Conservation (phyloP, 1,140 invertebrate species). For the Lasioglossum baleicum region DNA sequence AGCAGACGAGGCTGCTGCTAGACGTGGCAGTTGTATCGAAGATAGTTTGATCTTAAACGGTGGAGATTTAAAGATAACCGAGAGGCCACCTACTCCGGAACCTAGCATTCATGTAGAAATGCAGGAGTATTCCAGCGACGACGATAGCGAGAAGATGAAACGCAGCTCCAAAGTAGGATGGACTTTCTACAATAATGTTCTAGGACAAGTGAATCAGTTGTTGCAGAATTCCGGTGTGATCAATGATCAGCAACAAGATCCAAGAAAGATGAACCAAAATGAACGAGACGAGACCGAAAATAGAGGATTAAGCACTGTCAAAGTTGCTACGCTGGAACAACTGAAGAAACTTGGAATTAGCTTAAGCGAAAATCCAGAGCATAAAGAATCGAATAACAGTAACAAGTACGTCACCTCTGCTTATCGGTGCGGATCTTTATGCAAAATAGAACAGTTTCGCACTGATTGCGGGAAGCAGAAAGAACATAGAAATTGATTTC, state of each 20-base stretch:
- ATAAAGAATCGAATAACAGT: conserved; percentile 55
- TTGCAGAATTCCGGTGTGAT: conserved; percentile 72
- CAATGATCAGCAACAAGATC: conserved; percentile 42
- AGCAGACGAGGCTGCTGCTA: not conserved
- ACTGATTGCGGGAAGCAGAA: no score
- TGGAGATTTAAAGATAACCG: conserved; percentile 80
- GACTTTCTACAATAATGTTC: conserved; percentile 85
- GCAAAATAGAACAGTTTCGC: no score
- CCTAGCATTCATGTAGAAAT: conserved; percentile 83
- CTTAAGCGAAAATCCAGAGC: conserved; percentile 69
- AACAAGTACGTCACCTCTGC: conserved; percentile 51
- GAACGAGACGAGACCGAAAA: conserved; percentile 60
- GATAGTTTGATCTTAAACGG: conserved; percentile 80
- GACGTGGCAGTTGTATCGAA: conserved; percentile 61
- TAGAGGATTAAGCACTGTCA: conserved; percentile 73
- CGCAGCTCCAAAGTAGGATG: conserved; percentile 82
- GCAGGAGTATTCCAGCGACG: conserved; percentile 81
- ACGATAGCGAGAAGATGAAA: conserved; percentile 76
- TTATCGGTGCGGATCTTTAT: no score
- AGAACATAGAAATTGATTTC: no score
- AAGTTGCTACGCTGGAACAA: conserved; percentile 79
- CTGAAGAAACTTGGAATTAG: conserved; percentile 78
- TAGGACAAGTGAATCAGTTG: conserved; percentile 81
- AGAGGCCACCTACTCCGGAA: conserved; percentile 81
- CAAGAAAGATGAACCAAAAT: conserved; percentile 31